phyloP scores from a whole-genome alignment of 1,140 invertebrate genomes.

The Diorhabda elongata region DNA sequence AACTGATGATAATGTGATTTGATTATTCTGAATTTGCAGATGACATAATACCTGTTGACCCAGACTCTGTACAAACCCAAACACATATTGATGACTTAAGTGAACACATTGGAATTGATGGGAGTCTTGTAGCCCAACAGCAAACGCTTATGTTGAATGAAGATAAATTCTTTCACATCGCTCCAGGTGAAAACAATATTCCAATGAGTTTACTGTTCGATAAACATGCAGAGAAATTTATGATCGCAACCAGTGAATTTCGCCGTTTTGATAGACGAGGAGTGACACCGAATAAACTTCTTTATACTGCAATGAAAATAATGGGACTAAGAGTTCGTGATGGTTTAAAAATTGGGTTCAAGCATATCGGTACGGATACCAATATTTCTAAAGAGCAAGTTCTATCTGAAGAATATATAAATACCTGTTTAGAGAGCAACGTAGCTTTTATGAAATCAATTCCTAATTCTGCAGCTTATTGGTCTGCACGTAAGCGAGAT shows the following conservation, averaged over 20 bases:
- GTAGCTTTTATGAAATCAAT: conserved; percentile 34
- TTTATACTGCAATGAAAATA: conserved; percentile 11
- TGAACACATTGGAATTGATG: no score
- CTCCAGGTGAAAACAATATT: not conserved
- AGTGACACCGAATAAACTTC: not conserved
- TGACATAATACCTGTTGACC: not conserved
- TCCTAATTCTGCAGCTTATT: conserved; percentile 40
- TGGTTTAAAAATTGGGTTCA: not conserved
- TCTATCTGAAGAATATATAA: not conserved
- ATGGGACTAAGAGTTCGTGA: not conserved
- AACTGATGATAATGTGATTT: no score
- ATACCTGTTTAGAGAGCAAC: conserved; percentile 23
- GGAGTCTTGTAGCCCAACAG: no score
- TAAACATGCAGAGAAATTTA: conserved; percentile 9
- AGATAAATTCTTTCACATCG: no score
- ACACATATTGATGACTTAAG: not conserved
- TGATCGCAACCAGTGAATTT: conserved; percentile 8
- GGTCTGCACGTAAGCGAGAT: conserved; percentile 43
- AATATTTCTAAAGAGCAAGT: not conserved
- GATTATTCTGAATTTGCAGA: not conserved
- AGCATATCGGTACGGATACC: conserved; percentile 5
- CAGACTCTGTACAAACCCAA: not conserved
- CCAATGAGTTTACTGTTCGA: not conserved
- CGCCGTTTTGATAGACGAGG: conserved; percentile 3
- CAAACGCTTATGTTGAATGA: no score